Evolutionary conservation across 2,797 vertebrate species (phyloP).

Genomic region (Sternotherus odoratus): DNA sequence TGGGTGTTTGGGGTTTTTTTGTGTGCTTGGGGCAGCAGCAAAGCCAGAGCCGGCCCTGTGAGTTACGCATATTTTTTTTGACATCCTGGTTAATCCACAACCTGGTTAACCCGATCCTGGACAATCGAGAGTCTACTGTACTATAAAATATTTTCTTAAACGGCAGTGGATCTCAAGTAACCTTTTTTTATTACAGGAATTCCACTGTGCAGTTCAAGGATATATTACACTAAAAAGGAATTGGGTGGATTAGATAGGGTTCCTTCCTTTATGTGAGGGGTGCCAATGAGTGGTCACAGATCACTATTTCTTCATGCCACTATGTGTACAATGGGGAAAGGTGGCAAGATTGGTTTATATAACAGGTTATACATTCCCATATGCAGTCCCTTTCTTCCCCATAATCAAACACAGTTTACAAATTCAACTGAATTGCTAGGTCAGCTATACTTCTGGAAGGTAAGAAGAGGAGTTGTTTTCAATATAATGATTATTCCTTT

Average conservation of each 20-base stretch:
- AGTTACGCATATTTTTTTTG: too few species aligned
- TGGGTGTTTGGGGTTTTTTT: too few species aligned
- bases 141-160: neutral
- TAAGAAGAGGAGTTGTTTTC: conserved; percentile 4
- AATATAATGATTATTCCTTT: conserved; percentile 34
- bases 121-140: too few species aligned
- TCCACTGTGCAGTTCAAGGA: neutral
- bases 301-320: neutral
- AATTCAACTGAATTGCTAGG: neutral
- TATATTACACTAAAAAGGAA: neutral
- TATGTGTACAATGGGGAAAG: neutral
- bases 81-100: too few species aligned
- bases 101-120: too few species aligned
- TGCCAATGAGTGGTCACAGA: neutral
- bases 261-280: neutral
- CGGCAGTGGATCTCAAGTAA: conserved; percentile 3
- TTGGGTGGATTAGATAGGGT: neutral
- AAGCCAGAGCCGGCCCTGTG: too few species aligned
- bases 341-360: neutral
- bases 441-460: conserved; percentile 6
- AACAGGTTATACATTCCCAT: neutral
- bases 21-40: too few species aligned
- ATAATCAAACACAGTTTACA: neutral
- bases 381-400: neutral
- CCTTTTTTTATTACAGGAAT: conserved; percentile 30